phyloP scores from a whole-genome alignment of 2,888 invertebrate species.

The Allolobophora icterica region DNA sequence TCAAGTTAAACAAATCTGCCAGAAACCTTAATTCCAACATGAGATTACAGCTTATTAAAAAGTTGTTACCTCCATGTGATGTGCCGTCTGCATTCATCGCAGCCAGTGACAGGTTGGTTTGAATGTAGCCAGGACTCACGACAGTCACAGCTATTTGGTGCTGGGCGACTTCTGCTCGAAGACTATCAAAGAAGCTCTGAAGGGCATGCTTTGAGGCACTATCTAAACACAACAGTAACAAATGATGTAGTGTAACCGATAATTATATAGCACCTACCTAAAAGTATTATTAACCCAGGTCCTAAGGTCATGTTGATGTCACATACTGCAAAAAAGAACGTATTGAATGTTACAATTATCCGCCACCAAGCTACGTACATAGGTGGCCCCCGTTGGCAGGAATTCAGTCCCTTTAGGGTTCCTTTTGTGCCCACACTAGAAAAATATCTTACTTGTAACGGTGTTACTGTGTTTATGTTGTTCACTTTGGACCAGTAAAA shows the following conservation, averaged over 20 bases:
- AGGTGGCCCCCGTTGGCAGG: too few species aligned
- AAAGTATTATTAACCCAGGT: background rate
- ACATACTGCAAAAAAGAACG: background rate
- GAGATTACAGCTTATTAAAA: background rate
- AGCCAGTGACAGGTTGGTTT: constrained; percentile 88
- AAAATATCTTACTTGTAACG: too few species aligned
- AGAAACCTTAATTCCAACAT: background rate
- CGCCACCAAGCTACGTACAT: too few species aligned
- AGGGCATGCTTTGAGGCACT: constrained; percentile 92
- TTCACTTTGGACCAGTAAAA: too few species aligned
- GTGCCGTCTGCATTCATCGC: constrained; percentile 84
- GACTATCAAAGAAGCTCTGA: constrained; percentile 89
- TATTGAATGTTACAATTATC: too few species aligned
- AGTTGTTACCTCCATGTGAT: constrained; percentile 60
- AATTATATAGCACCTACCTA: too few species aligned
- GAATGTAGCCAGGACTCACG: constrained; percentile 88
- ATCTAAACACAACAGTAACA: constrained; percentile 65
- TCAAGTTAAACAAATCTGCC: too few species aligned
- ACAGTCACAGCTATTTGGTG: constrained; percentile 83
- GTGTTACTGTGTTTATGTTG: too few species aligned
- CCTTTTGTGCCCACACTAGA: too few species aligned
- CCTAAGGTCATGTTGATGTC: background rate
- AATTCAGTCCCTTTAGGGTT: too few species aligned
- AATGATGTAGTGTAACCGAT: background rate
- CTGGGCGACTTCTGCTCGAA: constrained; percentile 83